phyloP scores from a whole-genome alignment of 2,797 vertebrate genomes.

The Pithecia hirsuta region DNA sequence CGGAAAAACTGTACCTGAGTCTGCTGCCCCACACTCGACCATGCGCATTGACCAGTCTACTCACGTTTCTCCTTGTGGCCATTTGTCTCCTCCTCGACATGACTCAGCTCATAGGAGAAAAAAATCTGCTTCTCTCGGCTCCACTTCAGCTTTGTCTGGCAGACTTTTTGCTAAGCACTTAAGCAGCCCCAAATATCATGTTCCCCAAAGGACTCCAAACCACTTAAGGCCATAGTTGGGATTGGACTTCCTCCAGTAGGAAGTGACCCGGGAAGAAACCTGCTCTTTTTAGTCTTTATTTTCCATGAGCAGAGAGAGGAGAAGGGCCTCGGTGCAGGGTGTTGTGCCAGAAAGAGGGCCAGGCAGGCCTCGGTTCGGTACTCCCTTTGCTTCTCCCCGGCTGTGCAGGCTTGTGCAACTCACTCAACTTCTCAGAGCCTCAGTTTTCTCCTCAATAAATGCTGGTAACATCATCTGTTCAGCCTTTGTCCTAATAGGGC shows the following conservation, averaged over 20 bases:
- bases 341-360: accelerated
- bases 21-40: not conserved
- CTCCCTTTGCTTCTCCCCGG: not conserved
- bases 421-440: not conserved
- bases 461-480: not conserved
- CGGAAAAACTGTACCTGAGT: accelerated
- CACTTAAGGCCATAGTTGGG: not conserved
- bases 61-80: not conserved
- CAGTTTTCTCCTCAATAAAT: not conserved
- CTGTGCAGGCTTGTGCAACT: not conserved
- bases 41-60: not conserved
- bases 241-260: not conserved
- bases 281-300: not conserved
- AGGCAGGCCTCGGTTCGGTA: not conserved
- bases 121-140: not conserved
- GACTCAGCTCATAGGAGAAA: not conserved
- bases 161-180: not conserved
- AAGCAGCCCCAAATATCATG: not conserved
- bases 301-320: not conserved
- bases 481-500: not conserved
- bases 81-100: not conserved
- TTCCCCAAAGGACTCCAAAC: not conserved
- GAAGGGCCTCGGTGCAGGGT: not conserved
- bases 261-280: not conserved
- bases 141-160: not conserved